Conservation (phyloP, 2,797 vertebrate species). For the Sebastes hubbsi region DNA sequence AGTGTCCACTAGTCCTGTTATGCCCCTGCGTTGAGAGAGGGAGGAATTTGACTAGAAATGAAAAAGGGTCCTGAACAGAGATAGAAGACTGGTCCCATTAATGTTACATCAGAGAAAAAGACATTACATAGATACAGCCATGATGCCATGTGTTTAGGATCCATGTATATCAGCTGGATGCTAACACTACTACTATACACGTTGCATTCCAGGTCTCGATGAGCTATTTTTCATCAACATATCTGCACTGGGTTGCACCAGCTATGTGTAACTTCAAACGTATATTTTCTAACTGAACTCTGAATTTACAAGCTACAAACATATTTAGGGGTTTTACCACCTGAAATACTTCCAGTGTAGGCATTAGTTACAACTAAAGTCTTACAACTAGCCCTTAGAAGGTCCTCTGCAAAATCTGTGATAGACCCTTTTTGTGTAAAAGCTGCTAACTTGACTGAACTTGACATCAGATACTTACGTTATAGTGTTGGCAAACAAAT, state of each 20-base stretch:
- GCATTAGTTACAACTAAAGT: too few species aligned
- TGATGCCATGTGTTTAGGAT: neutral
- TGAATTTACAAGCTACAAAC: too few species aligned
- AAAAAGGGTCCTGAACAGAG: neutral
- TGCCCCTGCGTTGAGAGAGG: slow-evolving; percentile 22
- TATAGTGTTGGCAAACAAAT: too few species aligned
- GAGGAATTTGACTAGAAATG: neutral
- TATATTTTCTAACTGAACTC: too few species aligned
- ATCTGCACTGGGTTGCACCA: neutral
- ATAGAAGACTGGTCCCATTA: neutral
- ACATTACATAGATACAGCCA: neutral
- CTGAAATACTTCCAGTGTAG: too few species aligned
- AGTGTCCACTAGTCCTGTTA: slow-evolving; percentile 49
- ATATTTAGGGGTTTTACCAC: fast-evolving
- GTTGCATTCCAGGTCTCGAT: neutral
- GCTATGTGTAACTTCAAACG: too few species aligned
- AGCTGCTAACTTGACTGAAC: too few species aligned
- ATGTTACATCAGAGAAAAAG: neutral
- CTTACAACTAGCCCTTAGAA: too few species aligned
- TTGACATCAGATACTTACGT: too few species aligned
- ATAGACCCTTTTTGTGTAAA: too few species aligned
- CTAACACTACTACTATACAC: neutral
- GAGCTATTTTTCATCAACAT: neutral
- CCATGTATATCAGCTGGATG: neutral
- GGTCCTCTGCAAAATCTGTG: too few species aligned